Evolutionary conservation across 2,113 vertebrate species (phyloP).

Genomic region (Asarcornis scutulata): DNA sequence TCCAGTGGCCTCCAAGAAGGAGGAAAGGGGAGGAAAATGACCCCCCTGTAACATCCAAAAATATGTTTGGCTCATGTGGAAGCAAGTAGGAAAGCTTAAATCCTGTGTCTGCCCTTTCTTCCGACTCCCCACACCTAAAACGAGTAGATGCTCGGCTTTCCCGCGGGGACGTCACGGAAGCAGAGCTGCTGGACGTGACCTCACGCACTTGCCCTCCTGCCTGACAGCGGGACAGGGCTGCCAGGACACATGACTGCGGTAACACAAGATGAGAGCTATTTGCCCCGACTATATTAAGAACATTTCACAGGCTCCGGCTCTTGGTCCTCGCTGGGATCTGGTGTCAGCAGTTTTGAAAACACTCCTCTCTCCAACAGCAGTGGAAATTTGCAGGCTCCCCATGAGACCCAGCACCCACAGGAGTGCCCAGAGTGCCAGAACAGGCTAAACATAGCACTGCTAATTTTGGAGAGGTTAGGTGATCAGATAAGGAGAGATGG

Average conservation of each 20-base stretch:
- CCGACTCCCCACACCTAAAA: slow-evolving; percentile 29
- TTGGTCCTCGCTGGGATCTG: slow-evolving; percentile 35
- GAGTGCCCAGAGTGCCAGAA: slow-evolving; percentile 1
- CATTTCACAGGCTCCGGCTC: slow-evolving; percentile 42
- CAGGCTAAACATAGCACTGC: slow-evolving; percentile 56
- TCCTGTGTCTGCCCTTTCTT: not conserved
- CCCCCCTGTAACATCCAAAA: slow-evolving; percentile 36
- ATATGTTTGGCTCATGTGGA: slow-evolving; percentile 40
- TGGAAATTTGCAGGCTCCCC: slow-evolving; percentile 47
- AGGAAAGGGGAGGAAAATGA: slow-evolving; percentile 38
- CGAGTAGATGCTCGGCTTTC: not conserved
- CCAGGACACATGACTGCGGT: slow-evolving; percentile 45
- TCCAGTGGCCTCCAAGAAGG: not conserved
- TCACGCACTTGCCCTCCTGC: slow-evolving; percentile 20
- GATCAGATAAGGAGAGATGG: not conserved
- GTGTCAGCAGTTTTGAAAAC: slow-evolving; percentile 68
- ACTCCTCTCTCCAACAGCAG: slow-evolving; percentile 24
- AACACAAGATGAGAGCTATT: slow-evolving; percentile 67
- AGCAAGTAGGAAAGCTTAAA: slow-evolving; percentile 46
- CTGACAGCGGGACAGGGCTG: not conserved
- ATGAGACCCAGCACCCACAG: slow-evolving; percentile 16
- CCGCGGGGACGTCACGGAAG: not conserved
- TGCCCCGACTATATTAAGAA: slow-evolving; percentile 60
- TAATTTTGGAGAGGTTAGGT: slow-evolving; percentile 52
- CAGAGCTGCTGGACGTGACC: slow-evolving; percentile 25